Percentiles rank a stretch among this genome's conserved stretches.
Conservation (phyloP, 1,140 invertebrate genomes). For the Cydia fagiglandana region DNA sequence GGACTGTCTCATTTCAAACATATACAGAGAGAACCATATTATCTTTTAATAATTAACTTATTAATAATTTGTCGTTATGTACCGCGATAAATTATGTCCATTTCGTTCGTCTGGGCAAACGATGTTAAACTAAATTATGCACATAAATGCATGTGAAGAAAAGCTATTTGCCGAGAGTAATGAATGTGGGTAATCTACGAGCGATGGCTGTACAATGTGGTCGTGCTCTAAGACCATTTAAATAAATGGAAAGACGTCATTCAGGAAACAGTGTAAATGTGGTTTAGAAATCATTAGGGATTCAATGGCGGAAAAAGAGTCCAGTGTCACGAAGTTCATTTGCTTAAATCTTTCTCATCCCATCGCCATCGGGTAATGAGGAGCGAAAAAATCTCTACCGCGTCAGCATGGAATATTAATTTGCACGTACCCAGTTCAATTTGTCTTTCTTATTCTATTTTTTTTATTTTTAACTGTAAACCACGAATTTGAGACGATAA, state of each 20-base stretch:
- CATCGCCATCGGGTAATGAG: too few species aligned
- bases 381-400: too few species aligned
- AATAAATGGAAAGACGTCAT: slow-evolving; percentile 2
- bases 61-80: too few species aligned
- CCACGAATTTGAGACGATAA: too few species aligned
- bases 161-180: background rate
- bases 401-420: too few species aligned
- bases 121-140: slow-evolving; percentile 22
- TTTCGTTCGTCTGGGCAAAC: background rate
- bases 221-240: background rate
- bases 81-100: background rate
- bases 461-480: too few species aligned
- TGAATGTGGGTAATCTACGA: background rate
- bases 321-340: background rate
- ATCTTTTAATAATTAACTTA: too few species aligned
- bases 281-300: background rate
- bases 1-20: too few species aligned
- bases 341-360: too few species aligned
- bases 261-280: background rate
- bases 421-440: too few species aligned
- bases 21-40: too few species aligned
- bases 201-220: background rate
- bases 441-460: too few species aligned
- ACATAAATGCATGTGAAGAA: slow-evolving; percentile 3
- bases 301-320: background rate